phyloP scores from a whole-genome alignment of 2,797 vertebrate species.

The Buphagus erythrorhynchus region DNA sequence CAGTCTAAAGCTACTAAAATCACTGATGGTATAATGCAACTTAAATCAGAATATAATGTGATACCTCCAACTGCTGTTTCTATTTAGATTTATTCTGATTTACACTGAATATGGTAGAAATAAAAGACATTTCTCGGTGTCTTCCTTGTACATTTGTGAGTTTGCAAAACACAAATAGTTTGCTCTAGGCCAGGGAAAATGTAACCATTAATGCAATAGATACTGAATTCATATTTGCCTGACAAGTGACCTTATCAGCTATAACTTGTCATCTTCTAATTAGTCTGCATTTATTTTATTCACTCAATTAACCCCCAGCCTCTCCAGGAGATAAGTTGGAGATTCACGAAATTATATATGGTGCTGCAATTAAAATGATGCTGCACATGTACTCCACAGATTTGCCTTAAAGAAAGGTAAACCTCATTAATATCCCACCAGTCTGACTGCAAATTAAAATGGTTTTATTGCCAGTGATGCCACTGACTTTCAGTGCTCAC shows the following conservation, averaged over 20 bases:
- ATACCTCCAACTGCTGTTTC: neutral
- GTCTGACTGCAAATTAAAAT: neutral
- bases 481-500: neutral
- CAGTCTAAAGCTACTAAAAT: neutral
- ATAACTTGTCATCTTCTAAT: conserved; percentile 43
- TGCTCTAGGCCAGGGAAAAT: conserved; percentile 29
- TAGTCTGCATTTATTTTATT: conserved; percentile 4
- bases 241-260: conserved; percentile 51
- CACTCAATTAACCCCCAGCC: neutral
- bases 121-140: neutral
- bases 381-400: neutral
- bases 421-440: neutral
- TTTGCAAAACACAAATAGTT: neutral
- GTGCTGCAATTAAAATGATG: neutral
- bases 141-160: neutral
- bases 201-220: conserved; percentile 12
- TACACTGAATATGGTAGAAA: neutral
- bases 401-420: neutral
- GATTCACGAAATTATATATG: neutral
- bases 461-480: neutral
- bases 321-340: neutral
- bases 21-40: neutral
- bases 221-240: conserved; percentile 24
- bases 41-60: neutral
- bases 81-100: conserved; percentile 8